Base-by-base conservation (phyloP, 1,140 invertebrate species). In the Monomorium pharaonis region DNA sequence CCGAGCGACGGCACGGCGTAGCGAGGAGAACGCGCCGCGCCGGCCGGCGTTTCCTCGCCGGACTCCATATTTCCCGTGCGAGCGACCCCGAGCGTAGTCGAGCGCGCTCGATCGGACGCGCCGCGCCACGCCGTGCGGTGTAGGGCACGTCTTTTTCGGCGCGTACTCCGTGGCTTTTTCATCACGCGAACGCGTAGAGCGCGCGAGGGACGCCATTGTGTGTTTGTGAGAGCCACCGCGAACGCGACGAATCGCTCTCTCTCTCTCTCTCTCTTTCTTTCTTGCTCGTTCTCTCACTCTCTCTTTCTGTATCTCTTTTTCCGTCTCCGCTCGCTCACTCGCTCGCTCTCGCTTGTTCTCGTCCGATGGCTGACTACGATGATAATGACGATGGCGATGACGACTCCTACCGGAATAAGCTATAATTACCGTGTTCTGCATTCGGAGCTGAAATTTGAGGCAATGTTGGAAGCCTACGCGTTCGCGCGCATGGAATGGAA, bases 41-140 rank as follows among this genome's bases (percentile, higher is more conserved):
- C 92, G 93, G 93, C 93, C 92, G 93, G 93, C 92, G 90, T 93
- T 92, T 91, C 84, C 65, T 67, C 84, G 33, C 33, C 62, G 21
- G n/a, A 67, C 42, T 88, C 63, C 24, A 85, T 62, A 81, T 90
- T 77, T 44, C 87, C n/a, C 56, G 1, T 7, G 30, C 33, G 44
- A 70, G 47, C 21, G 3, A 18, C 49, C 24, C 12, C 49, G 63
- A 56, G 12, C 47, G 49, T 37, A n/a, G 67, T 54, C 67, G 21
- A 72, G 69, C 21, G 14, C 84, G 69, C 65, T 87, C 84, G 58
- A 58, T 86, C 44, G 44, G 70, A 56, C 44, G 51, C n/a, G 62
- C 42, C n/a, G 69, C 49, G 30, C 47, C 5, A n/a, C n/a, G n/a
- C n/a, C n/a, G n/a, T n/a, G n/a, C n/a, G n/a, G 72, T 47, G 37